A percentile compares a stretch with the other conserved stretches of the same genome.
These are phyloP conservation scores for Melanotaenia trifasciata DNA, from an alignment of 2,797 vertebrate genomes.

Conservation along the genomic window DNA sequence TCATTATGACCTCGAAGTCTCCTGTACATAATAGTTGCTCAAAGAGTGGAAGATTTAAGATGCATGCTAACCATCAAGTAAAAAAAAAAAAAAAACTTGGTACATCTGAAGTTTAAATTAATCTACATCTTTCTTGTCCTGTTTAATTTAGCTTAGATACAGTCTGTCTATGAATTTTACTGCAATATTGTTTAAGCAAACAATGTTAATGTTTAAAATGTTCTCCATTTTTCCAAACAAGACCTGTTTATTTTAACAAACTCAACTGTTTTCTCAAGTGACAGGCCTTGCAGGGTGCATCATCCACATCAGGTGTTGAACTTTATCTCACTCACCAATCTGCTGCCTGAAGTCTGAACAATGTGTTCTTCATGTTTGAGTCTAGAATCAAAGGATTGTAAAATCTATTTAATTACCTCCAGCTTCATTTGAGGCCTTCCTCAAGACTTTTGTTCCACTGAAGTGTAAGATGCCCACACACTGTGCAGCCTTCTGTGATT, in stretches of 20 bases:
- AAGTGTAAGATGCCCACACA: constrained; percentile 32
- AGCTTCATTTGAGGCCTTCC: constrained; percentile 22
- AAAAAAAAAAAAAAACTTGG: background rate
- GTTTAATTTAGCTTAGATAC: background rate
- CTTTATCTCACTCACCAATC: constrained; percentile 29
- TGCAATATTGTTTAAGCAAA: background rate
- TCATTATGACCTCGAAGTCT: too few relatives aligned
- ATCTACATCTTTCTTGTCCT: background rate
- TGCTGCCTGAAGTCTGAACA: constrained; percentile 36
- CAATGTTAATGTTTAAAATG: background rate
- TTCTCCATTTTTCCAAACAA: background rate
- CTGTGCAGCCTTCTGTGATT: constrained; percentile 50
- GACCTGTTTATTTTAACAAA: constrained; percentile 18
- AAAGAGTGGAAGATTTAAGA: too few relatives aligned
- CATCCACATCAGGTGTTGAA: constrained; percentile 40
- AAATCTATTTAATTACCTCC: constrained; percentile 54
- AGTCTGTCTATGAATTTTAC: background rate
- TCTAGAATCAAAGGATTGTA: constrained; percentile 37
- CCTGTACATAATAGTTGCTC: too few relatives aligned
- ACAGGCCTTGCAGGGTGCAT: constrained; percentile 22
- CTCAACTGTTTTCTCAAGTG: constrained; percentile 12
- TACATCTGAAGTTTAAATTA: background rate
- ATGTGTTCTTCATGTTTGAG: constrained; percentile 31
- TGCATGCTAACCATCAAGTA: background rate
- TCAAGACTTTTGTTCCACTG: constrained; percentile 35